Base-by-base conservation (phyloP, 2,888 invertebrate genomes). In the Amblyjoppa fuscipennis region DNA sequence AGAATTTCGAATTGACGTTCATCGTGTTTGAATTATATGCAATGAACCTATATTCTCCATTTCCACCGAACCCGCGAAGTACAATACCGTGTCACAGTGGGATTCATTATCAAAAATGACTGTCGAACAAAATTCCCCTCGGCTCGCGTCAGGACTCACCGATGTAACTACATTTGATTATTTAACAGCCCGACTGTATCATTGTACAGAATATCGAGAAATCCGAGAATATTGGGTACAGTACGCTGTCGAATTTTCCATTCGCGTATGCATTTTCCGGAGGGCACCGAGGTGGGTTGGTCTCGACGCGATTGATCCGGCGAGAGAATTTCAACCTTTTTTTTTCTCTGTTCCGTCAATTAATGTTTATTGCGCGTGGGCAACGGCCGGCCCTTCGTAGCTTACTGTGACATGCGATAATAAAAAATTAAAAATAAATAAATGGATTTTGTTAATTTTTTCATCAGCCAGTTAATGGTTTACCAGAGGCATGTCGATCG, bases 401-500 rank as follows among this genome's bases (percentile, higher is more conserved):
- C 20, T 53, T 53, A 7, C 49, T 20, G 53, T 1, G 6, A 9
- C n/a, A 2, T 0, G 20, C 4, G 9, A 25, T 25, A 56, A 56
- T 7, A 56, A 53, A 53, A 53, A 56, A 20, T 7, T 2, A 56
- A 25, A 56, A 20, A 20, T 2, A 56, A 25, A 6, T 9, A 31
- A 76, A 66, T 7, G 34, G 34, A 38, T 20, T 66, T 16, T 51
- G 34, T 31, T 20, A 20, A 20, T 20, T 20, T 20, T 20, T 13
- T 38, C 51, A 13, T n/a, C 31, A 49, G 3, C 41, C 1, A 11
- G 49, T 68, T 59, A 20, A 25, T 45, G 38, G 31, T 59, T 77
- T 74, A 78, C 64, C 71, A 68, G 68, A 85, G 74, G 28, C 41
- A 61, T 64, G 77, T 81, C 69, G 71, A 64, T 71, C 66, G 66